phyloP scores from a whole-genome alignment of 2,797 vertebrate species.

The Sarcoramphus papa region DNA sequence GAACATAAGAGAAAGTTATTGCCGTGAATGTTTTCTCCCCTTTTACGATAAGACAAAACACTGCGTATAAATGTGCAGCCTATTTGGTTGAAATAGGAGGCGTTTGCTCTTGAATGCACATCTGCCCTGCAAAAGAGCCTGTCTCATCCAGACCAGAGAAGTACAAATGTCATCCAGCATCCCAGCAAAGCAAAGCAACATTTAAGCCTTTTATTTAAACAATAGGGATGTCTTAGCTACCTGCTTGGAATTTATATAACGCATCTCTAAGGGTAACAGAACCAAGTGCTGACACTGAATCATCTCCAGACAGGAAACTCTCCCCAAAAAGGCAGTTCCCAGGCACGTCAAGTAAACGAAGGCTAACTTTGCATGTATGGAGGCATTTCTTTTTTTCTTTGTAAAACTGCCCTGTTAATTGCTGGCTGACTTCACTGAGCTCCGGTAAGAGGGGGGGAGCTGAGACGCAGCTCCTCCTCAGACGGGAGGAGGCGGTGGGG shows the following conservation, averaged over 20 bases:
- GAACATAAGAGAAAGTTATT: rapidly evolving
- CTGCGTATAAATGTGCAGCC: rapidly evolving
- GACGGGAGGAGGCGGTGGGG: background rate
- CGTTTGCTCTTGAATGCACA: rapidly evolving
- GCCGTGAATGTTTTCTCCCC: rapidly evolving
- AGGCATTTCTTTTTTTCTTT: background rate
- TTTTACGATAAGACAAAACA: rapidly evolving
- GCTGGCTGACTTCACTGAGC: background rate
- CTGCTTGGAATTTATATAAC: background rate
- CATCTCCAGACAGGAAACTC: background rate
- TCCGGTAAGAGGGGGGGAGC: rapidly evolving
- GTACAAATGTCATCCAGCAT: rapidly evolving
- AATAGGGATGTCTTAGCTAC: rapidly evolving
- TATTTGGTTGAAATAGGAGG: rapidly evolving
- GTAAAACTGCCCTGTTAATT: background rate
- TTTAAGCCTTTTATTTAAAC: background rate
- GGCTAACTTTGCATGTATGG: rapidly evolving
- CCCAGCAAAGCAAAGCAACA: background rate
- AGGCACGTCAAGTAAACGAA: background rate
- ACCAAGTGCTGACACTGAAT: background rate
- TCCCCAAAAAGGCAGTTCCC: background rate
- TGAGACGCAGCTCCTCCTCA: background rate
- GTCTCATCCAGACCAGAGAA: rapidly evolving
- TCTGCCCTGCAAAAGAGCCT: background rate
- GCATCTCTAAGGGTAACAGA: background rate